Evolutionary conservation across 2,113 vertebrate species (phyloP).

Genomic region (Psittacara wagleri): DNA sequence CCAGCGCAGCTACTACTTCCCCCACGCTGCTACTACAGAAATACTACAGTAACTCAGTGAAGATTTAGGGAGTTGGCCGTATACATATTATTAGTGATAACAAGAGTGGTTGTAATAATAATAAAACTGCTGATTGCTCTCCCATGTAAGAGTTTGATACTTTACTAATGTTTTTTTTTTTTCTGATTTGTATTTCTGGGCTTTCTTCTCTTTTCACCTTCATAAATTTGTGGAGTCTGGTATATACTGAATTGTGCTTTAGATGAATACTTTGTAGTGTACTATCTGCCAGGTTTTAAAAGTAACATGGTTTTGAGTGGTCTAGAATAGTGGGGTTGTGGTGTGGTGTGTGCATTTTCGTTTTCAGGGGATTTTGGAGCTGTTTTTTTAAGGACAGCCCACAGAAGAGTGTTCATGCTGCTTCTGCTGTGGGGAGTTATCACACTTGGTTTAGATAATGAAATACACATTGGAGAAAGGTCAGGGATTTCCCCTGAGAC

Average conservation of each 20-base stretch:
- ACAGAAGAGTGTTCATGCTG: conserved; percentile 10
- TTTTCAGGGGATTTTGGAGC: background rate
- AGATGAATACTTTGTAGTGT: background rate
- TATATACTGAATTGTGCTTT: background rate
- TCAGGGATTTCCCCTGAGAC: conserved; percentile 75
- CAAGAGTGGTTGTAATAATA: background rate
- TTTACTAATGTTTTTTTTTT: background rate
- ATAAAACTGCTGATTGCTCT: background rate
- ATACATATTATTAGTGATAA: background rate
- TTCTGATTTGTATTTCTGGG: background rate
- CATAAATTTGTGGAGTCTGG: background rate
- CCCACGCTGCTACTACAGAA: background rate
- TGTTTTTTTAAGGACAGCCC: background rate
- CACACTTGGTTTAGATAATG: conserved; percentile 64
- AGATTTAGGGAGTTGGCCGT: background rate
- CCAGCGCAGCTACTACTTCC: conserved; percentile 7
- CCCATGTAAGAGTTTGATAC: background rate
- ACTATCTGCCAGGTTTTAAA: background rate
- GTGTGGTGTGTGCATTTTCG: background rate
- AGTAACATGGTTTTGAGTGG: background rate
- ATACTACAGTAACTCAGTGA: background rate
- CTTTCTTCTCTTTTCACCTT: background rate
- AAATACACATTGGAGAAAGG: conserved; percentile 60
- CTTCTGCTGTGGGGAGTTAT: conserved; percentile 43
- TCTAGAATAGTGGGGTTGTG: background rate